phyloP scores from a whole-genome alignment of 2,888 invertebrate species.

The Sisyra nigra region DNA sequence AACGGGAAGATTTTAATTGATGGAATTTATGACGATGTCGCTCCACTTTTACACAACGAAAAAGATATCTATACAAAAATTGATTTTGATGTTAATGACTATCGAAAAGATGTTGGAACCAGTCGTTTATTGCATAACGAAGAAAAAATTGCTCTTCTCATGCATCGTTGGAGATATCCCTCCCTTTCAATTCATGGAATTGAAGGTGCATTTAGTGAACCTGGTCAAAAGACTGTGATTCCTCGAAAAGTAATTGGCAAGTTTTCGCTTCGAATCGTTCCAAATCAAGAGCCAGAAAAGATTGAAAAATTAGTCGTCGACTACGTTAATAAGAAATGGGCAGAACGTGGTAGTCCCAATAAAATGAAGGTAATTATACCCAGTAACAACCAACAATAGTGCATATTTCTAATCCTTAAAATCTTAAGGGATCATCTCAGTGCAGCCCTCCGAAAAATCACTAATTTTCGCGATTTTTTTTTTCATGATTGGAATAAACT shows the following conservation, averaged over 20 bases:
- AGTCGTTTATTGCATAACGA: constrained; percentile 53
- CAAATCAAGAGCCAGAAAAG: constrained; percentile 72
- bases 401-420: too few species aligned
- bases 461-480: too few species aligned
- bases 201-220: constrained; percentile 86
- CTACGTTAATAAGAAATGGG: constrained; percentile 65
- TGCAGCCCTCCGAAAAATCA: too few species aligned
- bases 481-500: too few species aligned
- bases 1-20: constrained; percentile 75
- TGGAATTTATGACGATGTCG: constrained; percentile 70
- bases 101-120: constrained; percentile 55
- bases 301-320: constrained; percentile 65
- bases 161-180: constrained; percentile 93
- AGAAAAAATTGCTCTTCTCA: constrained; percentile 67
- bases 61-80: constrained; percentile 60
- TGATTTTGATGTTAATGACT: constrained; percentile 72
- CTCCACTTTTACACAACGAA: constrained; percentile 51
- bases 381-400: too few species aligned
- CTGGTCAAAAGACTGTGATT: constrained; percentile 91
- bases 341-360: constrained; percentile 69
- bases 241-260: constrained; percentile 88
- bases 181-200: constrained; percentile 90
- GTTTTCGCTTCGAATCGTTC: constrained; percentile 94
- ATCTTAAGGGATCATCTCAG: too few species aligned
- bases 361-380: constrained; percentile 44